Conservation (phyloP, 2,888 invertebrate species). For the Nezara viridula region DNA sequence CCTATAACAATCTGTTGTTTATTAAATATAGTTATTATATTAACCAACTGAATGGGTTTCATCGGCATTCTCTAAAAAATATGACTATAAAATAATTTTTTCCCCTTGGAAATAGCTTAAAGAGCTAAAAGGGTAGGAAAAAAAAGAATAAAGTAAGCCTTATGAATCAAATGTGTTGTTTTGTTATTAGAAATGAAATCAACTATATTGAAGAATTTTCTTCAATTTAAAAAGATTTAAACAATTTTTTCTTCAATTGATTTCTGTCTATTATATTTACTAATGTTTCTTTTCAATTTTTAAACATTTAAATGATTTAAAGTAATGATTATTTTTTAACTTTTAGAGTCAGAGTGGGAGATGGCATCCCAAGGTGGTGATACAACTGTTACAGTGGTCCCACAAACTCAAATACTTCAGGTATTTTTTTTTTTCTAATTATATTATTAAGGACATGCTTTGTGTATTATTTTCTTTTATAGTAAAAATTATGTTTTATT, state of each 20-base stretch:
- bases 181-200: too few relatives aligned
- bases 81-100: too few relatives aligned
- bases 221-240: too few relatives aligned
- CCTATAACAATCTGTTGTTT: too few relatives aligned
- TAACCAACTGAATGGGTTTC: too few relatives aligned
- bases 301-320: not conserved
- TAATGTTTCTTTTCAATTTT: not conserved
- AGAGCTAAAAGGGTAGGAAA: too few relatives aligned
- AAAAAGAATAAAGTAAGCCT: too few relatives aligned
- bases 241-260: not conserved
- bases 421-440: slow-evolving; percentile 40
- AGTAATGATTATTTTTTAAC: slow-evolving; percentile 39
- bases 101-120: too few relatives aligned
- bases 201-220: too few relatives aligned
- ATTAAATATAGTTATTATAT: too few relatives aligned
- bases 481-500: not conserved
- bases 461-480: not conserved
- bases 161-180: too few relatives aligned
- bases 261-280: not conserved
- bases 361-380: slow-evolving; percentile 61
- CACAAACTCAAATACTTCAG: slow-evolving; percentile 62
- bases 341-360: slow-evolving; percentile 63
- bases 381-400: slow-evolving; percentile 61
- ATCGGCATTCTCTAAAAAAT: too few relatives aligned
- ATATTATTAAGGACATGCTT: not conserved